phyloP scores from a whole-genome alignment of 1,140 invertebrate species.

The Drosophila pectinifera region DNA sequence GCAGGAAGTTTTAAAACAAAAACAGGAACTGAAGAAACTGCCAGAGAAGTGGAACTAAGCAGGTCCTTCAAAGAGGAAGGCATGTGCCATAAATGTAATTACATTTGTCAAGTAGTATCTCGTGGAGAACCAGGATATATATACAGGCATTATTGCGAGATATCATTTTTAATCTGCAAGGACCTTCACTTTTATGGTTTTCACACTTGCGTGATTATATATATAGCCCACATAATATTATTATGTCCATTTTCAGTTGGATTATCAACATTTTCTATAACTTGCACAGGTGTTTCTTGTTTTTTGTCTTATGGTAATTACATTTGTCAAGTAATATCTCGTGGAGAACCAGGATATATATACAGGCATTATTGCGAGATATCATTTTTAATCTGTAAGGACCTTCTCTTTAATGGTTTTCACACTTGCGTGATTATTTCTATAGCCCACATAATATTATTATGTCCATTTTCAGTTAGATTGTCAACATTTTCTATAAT shows the following conservation, averaged over 20 bases:
- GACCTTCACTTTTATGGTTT: neutral
- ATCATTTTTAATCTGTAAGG: too few species aligned
- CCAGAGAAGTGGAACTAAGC: slow-evolving; percentile 8
- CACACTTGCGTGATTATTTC: too few species aligned
- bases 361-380: neutral
- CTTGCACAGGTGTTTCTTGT: neutral
- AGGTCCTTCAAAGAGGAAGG: neutral
- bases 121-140: neutral
- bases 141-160: neutral
- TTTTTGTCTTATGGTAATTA: slow-evolving; percentile 4
- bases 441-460: slow-evolving; percentile 8
- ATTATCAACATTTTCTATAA: neutral
- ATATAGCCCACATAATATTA: slow-evolving; percentile 11
- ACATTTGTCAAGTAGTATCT: neutral
- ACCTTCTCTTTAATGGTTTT: neutral
- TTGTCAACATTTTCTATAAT: slow-evolving; percentile 1
- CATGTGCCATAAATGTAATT: slow-evolving; percentile 9
- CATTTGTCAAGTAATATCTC: neutral
- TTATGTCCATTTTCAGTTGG: neutral
- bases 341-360: neutral
- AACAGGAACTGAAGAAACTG: slow-evolving; percentile 1
- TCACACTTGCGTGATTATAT: too few species aligned
- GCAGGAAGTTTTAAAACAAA: slow-evolving; percentile 36
- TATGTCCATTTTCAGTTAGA: neutral
- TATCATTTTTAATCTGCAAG: too few species aligned